Evolutionary conservation across 2,888 invertebrate genomes (phyloP).

Genomic region (Chymomyza caudatula): DNA sequence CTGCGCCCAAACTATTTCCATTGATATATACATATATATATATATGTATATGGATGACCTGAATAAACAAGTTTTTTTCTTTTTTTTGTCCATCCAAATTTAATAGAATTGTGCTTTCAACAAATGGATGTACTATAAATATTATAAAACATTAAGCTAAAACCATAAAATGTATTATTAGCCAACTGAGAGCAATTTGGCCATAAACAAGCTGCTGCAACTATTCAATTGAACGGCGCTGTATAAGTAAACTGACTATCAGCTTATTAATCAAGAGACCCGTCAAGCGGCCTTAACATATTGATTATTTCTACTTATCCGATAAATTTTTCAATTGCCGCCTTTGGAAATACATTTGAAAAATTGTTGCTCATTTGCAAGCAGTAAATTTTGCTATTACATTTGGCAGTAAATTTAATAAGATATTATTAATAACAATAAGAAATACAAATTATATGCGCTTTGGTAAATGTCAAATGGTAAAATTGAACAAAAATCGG

Average conservation of each 20-base stretch:
- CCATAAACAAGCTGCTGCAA: background rate
- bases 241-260: background rate
- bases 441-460: background rate
- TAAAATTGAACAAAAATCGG: background rate
- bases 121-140: too few relatives aligned
- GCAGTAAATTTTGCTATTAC: conserved; percentile 4
- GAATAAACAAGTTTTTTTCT: too few relatives aligned
- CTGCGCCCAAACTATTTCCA: too few relatives aligned
- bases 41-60: too few relatives aligned
- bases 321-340: background rate
- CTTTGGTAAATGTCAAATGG: background rate
- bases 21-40: too few relatives aligned
- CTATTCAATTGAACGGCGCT: background rate
- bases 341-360: conserved; percentile 21
- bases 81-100: too few relatives aligned
- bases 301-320: background rate
- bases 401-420: background rate
- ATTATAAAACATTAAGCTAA: too few relatives aligned
- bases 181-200: background rate
- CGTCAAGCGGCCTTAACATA: too few relatives aligned
- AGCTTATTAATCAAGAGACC: background rate
- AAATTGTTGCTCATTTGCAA: conserved; percentile 6
- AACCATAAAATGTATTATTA: too few relatives aligned
- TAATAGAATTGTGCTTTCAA: too few relatives aligned
- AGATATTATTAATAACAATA: background rate